Evolutionary conservation across 2,113 vertebrate genomes (phyloP).

Genomic region (Marcusenius ussheri): DNA sequence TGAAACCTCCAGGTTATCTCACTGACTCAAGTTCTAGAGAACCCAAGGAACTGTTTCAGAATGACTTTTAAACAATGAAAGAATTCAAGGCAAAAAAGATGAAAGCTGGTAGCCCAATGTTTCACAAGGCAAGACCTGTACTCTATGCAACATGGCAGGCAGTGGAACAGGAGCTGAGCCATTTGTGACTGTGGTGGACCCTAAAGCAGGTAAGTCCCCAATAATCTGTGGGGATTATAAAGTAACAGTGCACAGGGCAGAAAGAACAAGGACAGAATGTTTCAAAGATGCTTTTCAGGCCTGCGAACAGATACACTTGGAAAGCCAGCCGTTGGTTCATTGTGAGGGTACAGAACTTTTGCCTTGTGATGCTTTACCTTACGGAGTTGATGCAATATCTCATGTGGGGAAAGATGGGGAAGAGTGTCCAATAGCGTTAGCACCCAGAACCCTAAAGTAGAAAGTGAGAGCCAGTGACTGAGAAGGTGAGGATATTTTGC

Average conservation of each 20-base stretch:
- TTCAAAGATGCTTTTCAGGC: neutral
- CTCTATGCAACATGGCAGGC: conserved; percentile 5
- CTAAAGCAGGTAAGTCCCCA: conserved; percentile 16
- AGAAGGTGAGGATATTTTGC: neutral
- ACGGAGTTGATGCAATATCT: neutral
- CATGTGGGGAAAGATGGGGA: neutral
- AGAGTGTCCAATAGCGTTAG: neutral
- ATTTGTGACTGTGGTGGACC: neutral
- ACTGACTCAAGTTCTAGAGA: neutral
- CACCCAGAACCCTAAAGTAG: neutral
- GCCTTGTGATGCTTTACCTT: neutral
- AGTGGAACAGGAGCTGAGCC: neutral
- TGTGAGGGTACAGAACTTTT: neutral
- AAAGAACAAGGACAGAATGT: neutral
- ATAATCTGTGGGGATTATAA: conserved; percentile 27
- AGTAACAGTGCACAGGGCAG: conserved; percentile 15
- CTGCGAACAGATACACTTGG: neutral
- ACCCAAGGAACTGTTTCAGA: neutral
- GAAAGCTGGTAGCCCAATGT: neutral
- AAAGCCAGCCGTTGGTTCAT: neutral
- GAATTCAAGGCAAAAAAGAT: conserved; percentile 2
- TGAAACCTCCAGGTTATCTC: neutral
- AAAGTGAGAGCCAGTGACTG: neutral
- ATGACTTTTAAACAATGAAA: neutral
- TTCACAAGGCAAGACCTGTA: conserved; percentile 15